phyloP scores from a whole-genome alignment of 2,797 vertebrate genomes.

The Menidia menidia region DNA sequence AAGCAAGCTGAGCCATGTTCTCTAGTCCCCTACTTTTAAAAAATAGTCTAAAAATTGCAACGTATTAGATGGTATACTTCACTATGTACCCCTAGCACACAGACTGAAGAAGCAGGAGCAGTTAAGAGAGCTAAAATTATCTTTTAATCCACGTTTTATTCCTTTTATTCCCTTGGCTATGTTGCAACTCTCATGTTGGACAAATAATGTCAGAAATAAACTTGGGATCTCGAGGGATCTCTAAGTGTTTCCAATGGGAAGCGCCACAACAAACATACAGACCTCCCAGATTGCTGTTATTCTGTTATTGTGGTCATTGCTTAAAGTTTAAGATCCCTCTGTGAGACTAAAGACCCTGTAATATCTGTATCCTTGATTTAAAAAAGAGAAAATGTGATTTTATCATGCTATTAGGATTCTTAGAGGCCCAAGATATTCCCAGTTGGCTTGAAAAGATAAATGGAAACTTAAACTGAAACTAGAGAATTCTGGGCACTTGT shows the following conservation, averaged over 20 bases:
- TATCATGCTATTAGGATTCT: neutral
- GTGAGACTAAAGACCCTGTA: neutral
- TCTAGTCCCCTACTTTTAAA: slow-evolving; percentile 7
- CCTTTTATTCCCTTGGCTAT: slow-evolving; percentile 1
- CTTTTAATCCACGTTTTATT: too few species aligned
- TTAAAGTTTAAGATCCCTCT: slow-evolving; percentile 42
- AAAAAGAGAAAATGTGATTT: neutral
- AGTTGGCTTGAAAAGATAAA: too few species aligned
- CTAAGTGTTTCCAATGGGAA: slow-evolving; percentile 45
- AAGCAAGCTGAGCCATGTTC: slow-evolving; percentile 4
- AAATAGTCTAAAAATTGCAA: slow-evolving; percentile 4
- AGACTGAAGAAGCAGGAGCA: neutral
- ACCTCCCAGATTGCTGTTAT: slow-evolving; percentile 54
- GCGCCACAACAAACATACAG: slow-evolving; percentile 70
- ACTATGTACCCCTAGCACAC: neutral
- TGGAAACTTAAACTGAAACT: neutral
- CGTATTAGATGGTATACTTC: neutral
- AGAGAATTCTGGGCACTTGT: neutral
- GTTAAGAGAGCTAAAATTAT: too few species aligned
- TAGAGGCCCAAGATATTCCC: neutral
- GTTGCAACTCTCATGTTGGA: neutral
- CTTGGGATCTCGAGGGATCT: neutral
- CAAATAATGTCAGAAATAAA: slow-evolving; percentile 1
- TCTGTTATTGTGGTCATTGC: slow-evolving; percentile 32
- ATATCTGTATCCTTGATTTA: neutral